Conservation (phyloP, 2,888 invertebrate species). For the Spisula subtruncata region DNA sequence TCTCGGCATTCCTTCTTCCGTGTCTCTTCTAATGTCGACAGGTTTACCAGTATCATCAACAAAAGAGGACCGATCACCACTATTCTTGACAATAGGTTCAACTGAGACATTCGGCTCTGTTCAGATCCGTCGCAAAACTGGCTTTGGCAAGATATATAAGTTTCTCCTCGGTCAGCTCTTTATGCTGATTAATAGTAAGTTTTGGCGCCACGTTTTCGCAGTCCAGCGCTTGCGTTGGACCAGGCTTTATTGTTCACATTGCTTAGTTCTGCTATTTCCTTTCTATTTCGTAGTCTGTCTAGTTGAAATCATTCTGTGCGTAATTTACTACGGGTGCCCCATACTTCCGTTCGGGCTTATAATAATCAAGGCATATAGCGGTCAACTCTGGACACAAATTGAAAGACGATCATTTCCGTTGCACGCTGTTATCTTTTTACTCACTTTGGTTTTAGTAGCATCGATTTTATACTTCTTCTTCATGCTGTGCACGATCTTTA, state of each 20-base stretch:
- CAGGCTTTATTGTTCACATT: background rate
- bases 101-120: constrained; percentile 60
- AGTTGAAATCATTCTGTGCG: constrained; percentile 54
- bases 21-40: constrained; percentile 51
- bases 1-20: constrained; percentile 52
- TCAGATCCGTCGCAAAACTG: constrained; percentile 35
- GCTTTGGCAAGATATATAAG: constrained; percentile 57
- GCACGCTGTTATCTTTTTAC: background rate
- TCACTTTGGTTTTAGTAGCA: constrained; percentile 21
- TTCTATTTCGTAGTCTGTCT: constrained; percentile 59
- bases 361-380: constrained; percentile 51
- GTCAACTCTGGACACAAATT: background rate
- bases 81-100: background rate
- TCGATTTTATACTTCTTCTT: constrained; percentile 45
- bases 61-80: constrained; percentile 11
- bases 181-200: constrained; percentile 65
- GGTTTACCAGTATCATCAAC: constrained; percentile 46
- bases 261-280: constrained; percentile 26
- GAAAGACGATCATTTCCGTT: background rate
- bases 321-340: constrained; percentile 60
- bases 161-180: constrained; percentile 58
- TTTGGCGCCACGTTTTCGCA: constrained; percentile 58
- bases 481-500: constrained; percentile 70
- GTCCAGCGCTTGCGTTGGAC: constrained; percentile 58
- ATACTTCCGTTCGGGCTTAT: constrained; percentile 48